Evolutionary conservation across 2,113 vertebrate species (phyloP).

Genomic region (Toxotes chatareus): DNA sequence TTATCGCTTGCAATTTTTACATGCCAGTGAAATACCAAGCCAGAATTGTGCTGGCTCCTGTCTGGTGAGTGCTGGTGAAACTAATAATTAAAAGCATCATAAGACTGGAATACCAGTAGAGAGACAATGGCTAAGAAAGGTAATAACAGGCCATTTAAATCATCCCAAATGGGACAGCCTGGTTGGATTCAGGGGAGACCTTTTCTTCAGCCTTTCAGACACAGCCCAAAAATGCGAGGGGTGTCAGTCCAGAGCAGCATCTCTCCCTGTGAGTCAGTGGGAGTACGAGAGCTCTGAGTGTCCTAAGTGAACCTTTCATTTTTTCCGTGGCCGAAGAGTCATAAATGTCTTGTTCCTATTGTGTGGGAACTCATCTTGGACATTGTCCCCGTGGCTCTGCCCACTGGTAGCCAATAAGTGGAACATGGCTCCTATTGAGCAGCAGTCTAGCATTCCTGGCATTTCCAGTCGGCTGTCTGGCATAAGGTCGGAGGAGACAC

Average conservation of each 20-base stretch:
- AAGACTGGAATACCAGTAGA: conserved; percentile 48
- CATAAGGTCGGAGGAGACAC: conserved; percentile 72
- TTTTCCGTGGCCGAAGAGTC: conserved; percentile 75
- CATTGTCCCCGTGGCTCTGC: conserved; percentile 80
- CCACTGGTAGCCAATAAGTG: conserved; percentile 86
- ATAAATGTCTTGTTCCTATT: conserved; percentile 88
- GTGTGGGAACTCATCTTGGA: conserved; percentile 85
- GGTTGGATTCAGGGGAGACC: conserved; percentile 68
- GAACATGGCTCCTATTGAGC: conserved; percentile 87
- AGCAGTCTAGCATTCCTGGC: conserved; percentile 87
- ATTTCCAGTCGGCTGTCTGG: conserved; percentile 85
- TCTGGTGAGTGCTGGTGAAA: conserved; percentile 54
- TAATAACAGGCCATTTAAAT: conserved; percentile 85
- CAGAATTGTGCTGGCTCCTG: conserved; percentile 60
- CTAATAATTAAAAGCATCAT: conserved; percentile 75
- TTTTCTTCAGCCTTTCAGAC: conserved; percentile 73
- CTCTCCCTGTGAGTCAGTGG: conserved; percentile 66
- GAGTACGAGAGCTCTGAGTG: conserved; percentile 58
- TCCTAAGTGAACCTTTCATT: conserved; percentile 76
- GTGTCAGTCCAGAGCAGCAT: conserved; percentile 62
- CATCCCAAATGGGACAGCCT: conserved; percentile 81
- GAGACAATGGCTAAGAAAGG: conserved; percentile 76
- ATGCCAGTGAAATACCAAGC: conserved; percentile 43
- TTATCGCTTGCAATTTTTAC: conserved; percentile 57
- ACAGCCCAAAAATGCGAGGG: conserved; percentile 68